phyloP scores from a whole-genome alignment of 35 echinoderm and acorn worm genomes.

The Hemicentrotus pulcherrimus region DNA sequence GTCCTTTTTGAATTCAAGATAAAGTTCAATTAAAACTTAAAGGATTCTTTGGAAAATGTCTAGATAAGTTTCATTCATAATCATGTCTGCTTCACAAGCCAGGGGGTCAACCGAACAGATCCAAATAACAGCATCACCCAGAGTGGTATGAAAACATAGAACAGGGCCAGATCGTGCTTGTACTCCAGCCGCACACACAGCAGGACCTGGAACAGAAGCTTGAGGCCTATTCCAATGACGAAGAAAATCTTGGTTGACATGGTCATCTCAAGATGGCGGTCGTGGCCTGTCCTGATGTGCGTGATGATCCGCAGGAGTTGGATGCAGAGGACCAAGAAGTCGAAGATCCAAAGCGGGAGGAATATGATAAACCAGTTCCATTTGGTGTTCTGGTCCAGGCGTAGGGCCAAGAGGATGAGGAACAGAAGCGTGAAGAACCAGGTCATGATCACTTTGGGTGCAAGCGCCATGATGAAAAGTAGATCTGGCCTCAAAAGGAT shows the following conservation, averaged over 20 bases:
- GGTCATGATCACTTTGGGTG: constrained; percentile 69
- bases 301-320: constrained; percentile 71
- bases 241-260: constrained; percentile 69
- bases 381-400: constrained; percentile 61
- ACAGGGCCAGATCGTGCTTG: constrained; percentile 55
- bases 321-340: constrained; percentile 57
- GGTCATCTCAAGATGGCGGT: constrained; percentile 58
- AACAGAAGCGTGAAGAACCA: constrained; percentile 75
- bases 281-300: constrained; percentile 67
- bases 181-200: constrained; percentile 84
- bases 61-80: not conserved
- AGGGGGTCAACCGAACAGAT: constrained; percentile 73
- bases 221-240: constrained; percentile 61
- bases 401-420: constrained; percentile 77
- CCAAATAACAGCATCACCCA: constrained; percentile 77
- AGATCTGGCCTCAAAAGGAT: not conserved
- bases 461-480: constrained; percentile 69
- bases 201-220: constrained; percentile 79
- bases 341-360: constrained; percentile 90
- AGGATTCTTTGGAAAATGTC: not conserved
- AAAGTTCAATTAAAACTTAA: not conserved
- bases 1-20: not conserved
- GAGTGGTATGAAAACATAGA: constrained; percentile 87
- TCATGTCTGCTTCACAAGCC: constrained; percentile 45
- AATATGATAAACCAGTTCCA: constrained; percentile 99